A percentile compares a stretch with the other conserved stretches of the same genome.
phyloP scores from a whole-genome alignment of 2,113 vertebrate genomes.

The Misgurnus mizolepis region DNA sequence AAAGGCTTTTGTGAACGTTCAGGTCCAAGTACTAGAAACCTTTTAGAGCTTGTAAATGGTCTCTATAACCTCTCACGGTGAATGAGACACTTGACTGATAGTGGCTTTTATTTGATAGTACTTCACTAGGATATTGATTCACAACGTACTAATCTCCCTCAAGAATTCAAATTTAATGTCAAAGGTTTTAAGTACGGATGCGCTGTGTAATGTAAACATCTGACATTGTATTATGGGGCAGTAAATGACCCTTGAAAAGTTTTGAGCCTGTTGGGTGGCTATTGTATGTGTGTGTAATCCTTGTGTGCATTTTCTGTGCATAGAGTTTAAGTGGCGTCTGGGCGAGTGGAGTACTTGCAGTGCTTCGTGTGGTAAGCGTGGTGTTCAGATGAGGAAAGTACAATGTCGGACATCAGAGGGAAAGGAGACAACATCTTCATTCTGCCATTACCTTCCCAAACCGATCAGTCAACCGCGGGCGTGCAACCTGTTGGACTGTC shows the following conservation, averaged over 20 bases:
- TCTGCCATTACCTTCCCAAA: slow-evolving; percentile 75
- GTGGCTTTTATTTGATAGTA: neutral
- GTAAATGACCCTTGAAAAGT: no score
- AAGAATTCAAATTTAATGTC: neutral
- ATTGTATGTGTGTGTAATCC: no score
- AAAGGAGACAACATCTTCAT: slow-evolving; percentile 65
- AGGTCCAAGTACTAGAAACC: slow-evolving; percentile 7
- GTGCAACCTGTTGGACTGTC: slow-evolving; percentile 82
- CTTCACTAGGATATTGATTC: neutral
- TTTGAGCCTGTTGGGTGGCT: no score
- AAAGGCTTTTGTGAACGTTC: slow-evolving; percentile 21
- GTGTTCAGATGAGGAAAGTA: slow-evolving; percentile 69
- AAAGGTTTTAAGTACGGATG: neutral
- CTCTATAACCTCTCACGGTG: neutral
- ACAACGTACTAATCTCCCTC: neutral
- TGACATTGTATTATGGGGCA: no score
- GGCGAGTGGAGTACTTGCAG: slow-evolving; percentile 82
- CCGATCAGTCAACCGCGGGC: slow-evolving; percentile 65
- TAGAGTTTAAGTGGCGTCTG: slow-evolving; percentile 80
- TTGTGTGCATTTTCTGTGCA: slow-evolving; percentile 8
- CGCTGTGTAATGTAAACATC: no score
- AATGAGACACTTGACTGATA: slow-evolving; percentile 3
- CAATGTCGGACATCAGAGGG: slow-evolving; percentile 69
- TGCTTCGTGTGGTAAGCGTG: slow-evolving; percentile 80
- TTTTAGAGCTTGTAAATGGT: neutral